A percentile compares a stretch with the other conserved stretches of the same genome.
phyloP scores from a whole-genome alignment of 2,113 vertebrate genomes.

The Hypomesus transpacificus region DNA sequence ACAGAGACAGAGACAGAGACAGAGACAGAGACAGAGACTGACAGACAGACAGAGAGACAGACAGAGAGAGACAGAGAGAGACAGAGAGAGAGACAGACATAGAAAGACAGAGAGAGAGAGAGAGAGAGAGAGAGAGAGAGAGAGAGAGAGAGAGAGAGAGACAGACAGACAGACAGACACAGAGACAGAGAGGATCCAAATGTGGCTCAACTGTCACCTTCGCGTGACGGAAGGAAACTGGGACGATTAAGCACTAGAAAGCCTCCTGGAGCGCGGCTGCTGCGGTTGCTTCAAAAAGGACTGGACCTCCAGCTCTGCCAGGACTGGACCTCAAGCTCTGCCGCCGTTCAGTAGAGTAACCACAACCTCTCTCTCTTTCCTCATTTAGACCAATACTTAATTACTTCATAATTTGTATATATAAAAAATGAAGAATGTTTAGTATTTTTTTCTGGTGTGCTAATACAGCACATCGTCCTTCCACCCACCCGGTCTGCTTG shows the following conservation, averaged over 20 bases:
- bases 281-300: not conserved
- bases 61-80: not conserved
- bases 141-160: conserved; percentile 4
- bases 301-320: too few species aligned
- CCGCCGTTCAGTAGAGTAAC: too few species aligned
- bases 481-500: too few species aligned
- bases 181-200: not conserved
- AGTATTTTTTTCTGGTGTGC: too few species aligned
- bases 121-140: not conserved
- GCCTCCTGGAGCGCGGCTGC: not conserved
- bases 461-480: too few species aligned
- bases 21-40: not conserved
- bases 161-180: not conserved
- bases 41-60: not conserved
- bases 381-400: too few species aligned
- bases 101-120: not conserved
- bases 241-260: not conserved
- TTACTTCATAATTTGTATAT: too few species aligned
- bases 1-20: not conserved
- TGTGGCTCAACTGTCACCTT: not conserved
- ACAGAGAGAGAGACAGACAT: not conserved
- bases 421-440: too few species aligned
- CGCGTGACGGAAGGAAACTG: not conserved
- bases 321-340: too few species aligned
- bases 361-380: too few species aligned